Conservation (phyloP, 1,140 invertebrate genomes). For the Dendroctonus valens region DNA sequence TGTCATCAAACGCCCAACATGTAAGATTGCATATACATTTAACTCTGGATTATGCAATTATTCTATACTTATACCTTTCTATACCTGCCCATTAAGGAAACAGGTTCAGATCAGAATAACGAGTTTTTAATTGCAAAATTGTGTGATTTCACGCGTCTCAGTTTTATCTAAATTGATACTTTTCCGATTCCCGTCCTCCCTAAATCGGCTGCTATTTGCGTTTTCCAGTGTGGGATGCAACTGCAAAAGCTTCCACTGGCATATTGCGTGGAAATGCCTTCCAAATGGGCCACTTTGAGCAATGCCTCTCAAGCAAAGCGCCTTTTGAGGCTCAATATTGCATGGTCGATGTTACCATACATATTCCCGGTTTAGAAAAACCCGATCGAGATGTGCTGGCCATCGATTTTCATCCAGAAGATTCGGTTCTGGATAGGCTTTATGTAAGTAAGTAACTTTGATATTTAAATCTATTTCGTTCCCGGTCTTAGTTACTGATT, state of each 20-base stretch:
- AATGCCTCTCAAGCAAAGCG: slow-evolving; percentile 55
- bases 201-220: background rate
- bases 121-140: too few relatives aligned
- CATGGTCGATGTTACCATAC: slow-evolving; percentile 51
- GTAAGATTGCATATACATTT: too few relatives aligned
- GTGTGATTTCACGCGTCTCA: too few relatives aligned
- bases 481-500: too few relatives aligned
- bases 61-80: too few relatives aligned
- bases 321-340: slow-evolving; percentile 58
- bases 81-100: too few relatives aligned
- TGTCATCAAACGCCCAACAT: too few relatives aligned
- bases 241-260: slow-evolving; percentile 59
- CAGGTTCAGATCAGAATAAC: too few relatives aligned
- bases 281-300: slow-evolving; percentile 64
- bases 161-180: too few relatives aligned
- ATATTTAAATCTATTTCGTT: too few relatives aligned
- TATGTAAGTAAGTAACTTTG: slow-evolving; percentile 51
- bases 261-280: slow-evolving; percentile 57
- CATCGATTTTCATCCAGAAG: slow-evolving; percentile 51
- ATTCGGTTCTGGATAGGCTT: slow-evolving; percentile 55
- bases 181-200: too few relatives aligned
- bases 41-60: too few relatives aligned
- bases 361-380: slow-evolving; percentile 48
- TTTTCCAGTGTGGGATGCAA: slow-evolving; percentile 60
- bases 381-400: slow-evolving; percentile 44